A percentile compares a stretch with the other conserved stretches of the same genome.
These are phyloP conservation scores for Yponomeuta cagnagella DNA, from an alignment of 2,888 invertebrate genomes.

Conservation along the genomic window DNA sequence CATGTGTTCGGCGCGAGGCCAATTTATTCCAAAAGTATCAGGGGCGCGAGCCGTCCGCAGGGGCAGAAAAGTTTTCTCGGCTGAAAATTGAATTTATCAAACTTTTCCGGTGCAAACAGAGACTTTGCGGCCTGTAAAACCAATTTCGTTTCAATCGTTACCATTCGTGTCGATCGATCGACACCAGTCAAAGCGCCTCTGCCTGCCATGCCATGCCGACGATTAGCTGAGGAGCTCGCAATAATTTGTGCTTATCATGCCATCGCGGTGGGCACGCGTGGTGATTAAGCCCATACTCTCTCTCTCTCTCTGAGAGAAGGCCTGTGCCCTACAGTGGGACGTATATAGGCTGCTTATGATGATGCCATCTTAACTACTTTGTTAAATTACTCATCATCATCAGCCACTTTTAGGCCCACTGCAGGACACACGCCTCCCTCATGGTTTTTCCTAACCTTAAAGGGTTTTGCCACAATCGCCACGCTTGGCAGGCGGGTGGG, in stretches of 20 bases:
- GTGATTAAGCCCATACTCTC: too few species aligned
- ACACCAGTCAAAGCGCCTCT: slow-evolving; percentile 27
- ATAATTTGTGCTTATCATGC: slow-evolving; percentile 5
- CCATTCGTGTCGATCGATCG: slow-evolving; percentile 47
- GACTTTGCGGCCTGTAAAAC: slow-evolving; percentile 70
- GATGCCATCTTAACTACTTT: not conserved
- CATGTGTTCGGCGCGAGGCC: slow-evolving; percentile 54
- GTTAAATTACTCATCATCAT: too few species aligned
- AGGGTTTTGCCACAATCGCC: too few species aligned
- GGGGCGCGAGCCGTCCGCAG: slow-evolving; percentile 49
- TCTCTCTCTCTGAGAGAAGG: too few species aligned
- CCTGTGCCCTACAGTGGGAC: too few species aligned
- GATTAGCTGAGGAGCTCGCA: not conserved
- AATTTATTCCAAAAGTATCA: slow-evolving; percentile 71
- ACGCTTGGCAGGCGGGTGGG: too few species aligned
- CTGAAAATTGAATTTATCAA: slow-evolving; percentile 72
- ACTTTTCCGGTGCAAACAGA: slow-evolving; percentile 68
- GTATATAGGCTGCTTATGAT: too few species aligned
- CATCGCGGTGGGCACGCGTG: not conserved
- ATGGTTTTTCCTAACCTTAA: too few species aligned
- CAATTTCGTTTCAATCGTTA: slow-evolving; percentile 65
- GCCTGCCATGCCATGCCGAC: not conserved
- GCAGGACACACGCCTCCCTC: too few species aligned
- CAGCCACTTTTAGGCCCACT: too few species aligned
- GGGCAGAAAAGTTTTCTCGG: slow-evolving; percentile 60